Evolutionary conservation across 64 coral and sea anemone species (phyloP), one percentile per base, ranked within the genome.

Genomic region (Trachythela sp.): DNA sequence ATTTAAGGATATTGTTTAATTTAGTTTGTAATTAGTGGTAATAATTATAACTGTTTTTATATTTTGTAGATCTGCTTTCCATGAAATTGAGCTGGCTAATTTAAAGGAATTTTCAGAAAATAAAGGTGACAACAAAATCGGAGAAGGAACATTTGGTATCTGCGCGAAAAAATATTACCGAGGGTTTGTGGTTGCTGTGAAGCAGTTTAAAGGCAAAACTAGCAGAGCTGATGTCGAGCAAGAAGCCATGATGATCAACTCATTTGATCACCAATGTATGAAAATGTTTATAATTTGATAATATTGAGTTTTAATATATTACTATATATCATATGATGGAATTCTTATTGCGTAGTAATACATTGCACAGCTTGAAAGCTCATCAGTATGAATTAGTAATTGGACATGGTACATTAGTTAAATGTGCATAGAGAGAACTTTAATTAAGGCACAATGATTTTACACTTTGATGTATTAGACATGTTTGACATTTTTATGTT

Each of bases 261-360:
- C 39, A 75, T 72, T 91, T 38, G 89, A 91, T n/a, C 89, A 91
- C 40, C 54, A 40, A 58, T 70, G 86, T 92, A 92, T 80, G 38
- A 29, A 67, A 49, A 85, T 36, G 24, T 4, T 41, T 41, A 41
- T 43, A 9, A 48, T 85, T 7, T 22, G 42, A 31, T 43, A 8
- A 68, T 22, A 68, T 68, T 31, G 59, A 68, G 5, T 4, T 6
- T 68, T 68, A 22, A 2, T 6, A 22, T 22, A 20, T 36, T 31
- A 0, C 42, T 11, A 32, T 15, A 85, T 1, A 40, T 9, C 6
- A 27, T 71, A 20, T 13, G 39, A n/a, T 13, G 36, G 60, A 27
- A n/a, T n/a, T n/a, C n/a, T n/a, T 22, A 71, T 20, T 37, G 11
- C n/a, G 59, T 2, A 50, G 20, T n/a, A 26, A 41, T 83, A 13